Percentiles rank a stretch among this genome's conserved stretches.
phyloP scores from a whole-genome alignment of 1,140 invertebrate species.

The Magallana ariakensis region DNA sequence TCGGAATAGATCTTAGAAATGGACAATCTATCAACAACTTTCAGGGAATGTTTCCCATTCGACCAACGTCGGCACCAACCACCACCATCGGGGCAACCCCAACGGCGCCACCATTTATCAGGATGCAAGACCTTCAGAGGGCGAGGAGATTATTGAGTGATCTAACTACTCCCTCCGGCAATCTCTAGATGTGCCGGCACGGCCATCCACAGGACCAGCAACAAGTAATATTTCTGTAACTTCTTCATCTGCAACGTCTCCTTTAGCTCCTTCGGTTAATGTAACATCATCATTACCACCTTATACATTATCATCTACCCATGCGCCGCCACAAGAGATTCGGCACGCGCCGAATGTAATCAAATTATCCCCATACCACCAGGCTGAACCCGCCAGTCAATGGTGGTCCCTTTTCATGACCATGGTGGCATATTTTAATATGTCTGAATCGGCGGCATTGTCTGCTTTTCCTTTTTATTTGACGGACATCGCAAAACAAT shows the following conservation, averaged over 20 bases:
- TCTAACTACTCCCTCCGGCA: not conserved
- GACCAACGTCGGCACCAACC: not conserved
- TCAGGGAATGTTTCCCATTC: not conserved
- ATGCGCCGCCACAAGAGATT: not conserved
- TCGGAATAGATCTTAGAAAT: not conserved
- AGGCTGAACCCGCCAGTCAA: not conserved
- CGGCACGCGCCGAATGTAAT: slow-evolving; percentile 3
- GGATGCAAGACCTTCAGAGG: not conserved
- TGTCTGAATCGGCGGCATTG: too few species aligned
- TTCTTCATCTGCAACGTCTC: not conserved
- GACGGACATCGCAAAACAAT: slow-evolving; percentile 13
- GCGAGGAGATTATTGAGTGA: not conserved
- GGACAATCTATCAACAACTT: not conserved
- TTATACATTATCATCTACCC: not conserved
- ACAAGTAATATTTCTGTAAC: not conserved
- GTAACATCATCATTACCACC: not conserved
- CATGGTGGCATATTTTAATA: too few species aligned
- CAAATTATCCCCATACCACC: not conserved
- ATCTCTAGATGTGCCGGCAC: not conserved
- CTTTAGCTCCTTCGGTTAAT: not conserved
- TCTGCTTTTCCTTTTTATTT: too few species aligned
- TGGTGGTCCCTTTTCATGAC: too few species aligned
- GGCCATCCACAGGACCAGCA: not conserved
- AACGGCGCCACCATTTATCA: not conserved
- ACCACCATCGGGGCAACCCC: not conserved